Base-by-base conservation (phyloP, 2,797 vertebrate genomes). In the Distichodus sexfasciatus region DNA sequence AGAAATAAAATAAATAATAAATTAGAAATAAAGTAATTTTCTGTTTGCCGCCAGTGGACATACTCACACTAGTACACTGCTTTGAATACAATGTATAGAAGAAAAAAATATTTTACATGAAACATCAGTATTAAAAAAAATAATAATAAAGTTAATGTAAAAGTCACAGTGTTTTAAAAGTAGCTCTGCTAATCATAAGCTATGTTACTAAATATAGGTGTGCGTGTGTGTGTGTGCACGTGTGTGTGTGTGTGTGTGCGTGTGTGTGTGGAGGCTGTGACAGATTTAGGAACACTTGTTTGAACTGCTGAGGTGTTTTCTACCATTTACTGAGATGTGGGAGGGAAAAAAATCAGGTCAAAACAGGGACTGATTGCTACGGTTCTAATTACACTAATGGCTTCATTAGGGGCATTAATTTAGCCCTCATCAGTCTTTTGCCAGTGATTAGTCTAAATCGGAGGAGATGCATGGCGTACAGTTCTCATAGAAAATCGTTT, bases 381-480 rank as follows among this genome's bases (percentile, higher is more conserved):
- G 55, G 72, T 71, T 80, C 68, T 79, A 82, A 80, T 77, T 79
- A 73, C 76, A 47, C 76, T 83, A 79, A 81, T 77, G 69, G 73
- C 71, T 81, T 82, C 77, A 82, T 84, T 81, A 80, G 51, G 57
- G 68, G 68, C 71, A 78, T 81, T 78, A 79, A 82, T 77, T 80
- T 76, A 79, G 69, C 69, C 71, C 74, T 79, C 77, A 74, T 78
- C 72, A 81, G 74, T 77, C 76, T 81, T 81, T 81, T 79, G 69
- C 72, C 71, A 82, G 74, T 78, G 76, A 82, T 81, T 78, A 78
- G 68, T 76, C 62, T 66, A 67, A 72, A 74, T 62, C 51, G 23
- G 72, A 60, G 50, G 65, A 76, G 43, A 73, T 77, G 58, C 63
- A 73, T 47, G 67, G 58, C 17, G 46, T 75, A 76, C 72, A 69